Evolutionary conservation across 2,113 vertebrate species (phyloP).

Genomic region (Speoplatyrhinus poulsoni): DNA sequence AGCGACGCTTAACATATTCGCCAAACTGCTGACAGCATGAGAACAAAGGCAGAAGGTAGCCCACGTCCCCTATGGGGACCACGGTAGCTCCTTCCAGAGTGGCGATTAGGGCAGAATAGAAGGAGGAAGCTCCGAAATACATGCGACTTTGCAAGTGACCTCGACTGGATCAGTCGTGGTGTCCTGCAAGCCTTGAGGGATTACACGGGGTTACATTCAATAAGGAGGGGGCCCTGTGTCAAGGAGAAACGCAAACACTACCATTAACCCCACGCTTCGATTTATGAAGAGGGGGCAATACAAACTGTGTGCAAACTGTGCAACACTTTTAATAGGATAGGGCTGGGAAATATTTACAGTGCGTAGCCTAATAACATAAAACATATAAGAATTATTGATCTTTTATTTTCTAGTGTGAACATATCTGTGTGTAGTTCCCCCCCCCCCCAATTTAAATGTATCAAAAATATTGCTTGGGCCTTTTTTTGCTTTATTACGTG

Average conservation of each 20-base stretch:
- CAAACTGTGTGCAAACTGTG: constrained; percentile 26
- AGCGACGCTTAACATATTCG: constrained; percentile 61
- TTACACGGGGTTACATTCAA: constrained; percentile 81
- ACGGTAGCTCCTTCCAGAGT: constrained; percentile 65
- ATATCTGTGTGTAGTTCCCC: neutral
- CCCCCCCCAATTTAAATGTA: too few species aligned
- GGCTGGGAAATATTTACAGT: neutral
- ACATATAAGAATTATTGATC: neutral
- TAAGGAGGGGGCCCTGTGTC: constrained; percentile 79
- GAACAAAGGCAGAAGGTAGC: constrained; percentile 66
- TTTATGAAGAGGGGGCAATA: constrained; percentile 48
- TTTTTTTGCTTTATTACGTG: too few species aligned
- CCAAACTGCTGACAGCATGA: constrained; percentile 67
- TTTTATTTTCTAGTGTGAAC: neutral
- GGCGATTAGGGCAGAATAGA: constrained; percentile 78
- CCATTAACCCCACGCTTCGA: constrained; percentile 75
- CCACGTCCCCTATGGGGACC: constrained; percentile 64
- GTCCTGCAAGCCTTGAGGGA: constrained; percentile 74
- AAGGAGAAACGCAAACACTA: constrained; percentile 78
- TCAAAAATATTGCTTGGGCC: too few species aligned
- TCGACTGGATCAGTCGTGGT: constrained; percentile 68
- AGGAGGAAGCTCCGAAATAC: constrained; percentile 75
- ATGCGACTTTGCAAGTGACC: constrained; percentile 81
- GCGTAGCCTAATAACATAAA: neutral
- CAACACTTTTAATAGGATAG: constrained; percentile 30